Evolutionary conservation across 2,113 vertebrate species (phyloP).

Genomic region (Myotis brandtii): DNA sequence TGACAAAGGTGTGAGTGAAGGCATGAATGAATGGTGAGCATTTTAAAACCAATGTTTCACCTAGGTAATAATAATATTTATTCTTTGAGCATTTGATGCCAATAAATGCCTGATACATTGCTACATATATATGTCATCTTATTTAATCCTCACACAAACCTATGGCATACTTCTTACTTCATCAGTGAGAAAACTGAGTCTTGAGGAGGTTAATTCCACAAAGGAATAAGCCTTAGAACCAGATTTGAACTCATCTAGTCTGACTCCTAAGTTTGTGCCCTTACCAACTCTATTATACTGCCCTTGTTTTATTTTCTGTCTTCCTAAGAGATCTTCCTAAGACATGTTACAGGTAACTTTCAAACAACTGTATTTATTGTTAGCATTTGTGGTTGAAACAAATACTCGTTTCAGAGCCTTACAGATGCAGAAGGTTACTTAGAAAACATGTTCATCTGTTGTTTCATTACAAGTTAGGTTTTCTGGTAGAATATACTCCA

Average conservation of each 20-base stretch:
- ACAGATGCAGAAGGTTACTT: background rate
- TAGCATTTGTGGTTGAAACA: background rate
- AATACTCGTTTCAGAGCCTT: constrained; percentile 32
- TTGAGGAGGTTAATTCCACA: constrained; percentile 32
- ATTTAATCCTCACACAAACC: background rate
- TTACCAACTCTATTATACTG: background rate
- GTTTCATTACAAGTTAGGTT: background rate
- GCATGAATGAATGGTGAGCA: background rate
- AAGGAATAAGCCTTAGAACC: background rate
- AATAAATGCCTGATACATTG: background rate
- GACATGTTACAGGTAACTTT: constrained; percentile 23
- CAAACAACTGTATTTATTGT: background rate
- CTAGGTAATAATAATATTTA: background rate
- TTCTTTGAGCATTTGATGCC: background rate
- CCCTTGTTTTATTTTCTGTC: constrained; percentile 10
- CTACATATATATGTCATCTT: background rate
- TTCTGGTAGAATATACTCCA: constrained; percentile 1
- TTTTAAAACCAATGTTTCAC: constrained; percentile 11
- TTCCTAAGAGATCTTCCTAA: background rate
- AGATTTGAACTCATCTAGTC: constrained; percentile 3
- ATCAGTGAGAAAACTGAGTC: background rate
- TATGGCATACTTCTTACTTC: background rate
- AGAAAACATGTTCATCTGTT: background rate
- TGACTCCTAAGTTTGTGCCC: background rate
- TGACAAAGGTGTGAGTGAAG: background rate